Percentiles rank a stretch among this genome's conserved stretches.
Evolutionary conservation across 2,888 invertebrate species (phyloP).

Genomic region (Polyommatus iphigenia): DNA sequence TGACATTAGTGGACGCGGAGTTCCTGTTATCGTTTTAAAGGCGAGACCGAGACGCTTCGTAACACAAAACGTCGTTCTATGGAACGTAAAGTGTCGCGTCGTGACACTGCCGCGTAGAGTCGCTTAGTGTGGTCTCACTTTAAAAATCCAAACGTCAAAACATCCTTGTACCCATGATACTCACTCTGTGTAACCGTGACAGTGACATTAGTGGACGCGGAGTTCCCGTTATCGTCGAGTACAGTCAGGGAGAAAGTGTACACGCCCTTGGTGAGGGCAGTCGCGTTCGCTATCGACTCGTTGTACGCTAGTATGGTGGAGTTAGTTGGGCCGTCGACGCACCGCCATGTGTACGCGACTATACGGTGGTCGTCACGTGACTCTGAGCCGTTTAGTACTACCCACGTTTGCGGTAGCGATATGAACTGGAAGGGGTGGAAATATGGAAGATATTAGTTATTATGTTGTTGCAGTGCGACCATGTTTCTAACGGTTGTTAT

Average conservation of each 20-base stretch:
- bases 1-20: slow-evolving; percentile 85
- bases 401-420: slow-evolving; percentile 91
- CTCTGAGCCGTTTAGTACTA: slow-evolving; percentile 87
- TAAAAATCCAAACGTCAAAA: too few relatives aligned
- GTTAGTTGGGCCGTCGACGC: slow-evolving; percentile 84
- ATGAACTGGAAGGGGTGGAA: slow-evolving; percentile 81
- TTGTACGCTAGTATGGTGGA: slow-evolving; percentile 78
- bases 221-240: slow-evolving; percentile 90
- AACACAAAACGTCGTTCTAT: too few relatives aligned
- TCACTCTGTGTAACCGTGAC: slow-evolving; percentile 92
- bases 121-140: too few relatives aligned
- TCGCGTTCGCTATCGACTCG: slow-evolving; percentile 87
- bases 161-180: slow-evolving; percentile 48
- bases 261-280: slow-evolving; percentile 89
- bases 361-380: slow-evolving; percentile 92
- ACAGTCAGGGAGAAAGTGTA: slow-evolving; percentile 91
- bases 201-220: slow-evolving; percentile 85
- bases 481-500: too few relatives aligned
- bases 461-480: too few relatives aligned
- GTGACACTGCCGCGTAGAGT: too few relatives aligned
- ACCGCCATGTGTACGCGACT: slow-evolving; percentile 90
- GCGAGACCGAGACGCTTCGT: too few relatives aligned
- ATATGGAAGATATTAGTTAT: neutral
- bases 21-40: slow-evolving; percentile 93
- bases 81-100: too few relatives aligned